Base-by-base conservation (phyloP, 23 tunicate genomes). In the Halocynthia roretzi region DNA sequence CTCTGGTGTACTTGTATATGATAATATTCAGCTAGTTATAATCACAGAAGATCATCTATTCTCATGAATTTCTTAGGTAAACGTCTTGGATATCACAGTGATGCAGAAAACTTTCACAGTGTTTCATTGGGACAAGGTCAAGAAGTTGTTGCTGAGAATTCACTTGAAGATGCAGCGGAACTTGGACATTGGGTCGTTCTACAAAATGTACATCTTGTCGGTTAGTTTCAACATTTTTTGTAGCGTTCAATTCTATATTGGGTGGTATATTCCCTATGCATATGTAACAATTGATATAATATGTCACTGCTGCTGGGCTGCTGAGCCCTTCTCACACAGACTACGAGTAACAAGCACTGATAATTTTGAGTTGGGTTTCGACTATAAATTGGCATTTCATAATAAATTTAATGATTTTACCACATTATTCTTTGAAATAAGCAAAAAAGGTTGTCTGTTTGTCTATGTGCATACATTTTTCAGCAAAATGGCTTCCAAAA, bases 401-500 rank as follows among this genome's bases (percentile, higher is more conserved):
- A 31, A 0, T 31, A 31, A 31, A 31, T 31, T 31, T 31, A 31
- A 31, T 31, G 44, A 31, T 58, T 58, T 4, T 58, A 58, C 64
- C 64, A 14, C 64, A 58, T 58, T 58, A 14, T 58, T 58, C 64
- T 58, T 31, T 31, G 44, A 31, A 31, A 31, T 31, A 31, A 31
- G 44, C 2, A 31, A 31, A 31, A n/a, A 31, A 31, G 1, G 44
- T 31, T 31, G 44, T 31, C 44, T 31, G 44, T 31, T 31, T 31
- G 44, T 31, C 44, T 31, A 31, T 31, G 4, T 31, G 44, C 44
- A 31, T 31, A 58, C 4, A 15, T 58, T 15, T 66, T 73, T 11
- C 79, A 90, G 97, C 97, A 67, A 90, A 90, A 85, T 90, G 97
- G 97, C 87, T 90, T 50, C 83, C 97, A 55, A 84, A 83, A 11